Evolutionary conservation across 2,797 vertebrate genomes (phyloP).

Genomic region (Somateria mollissima): DNA sequence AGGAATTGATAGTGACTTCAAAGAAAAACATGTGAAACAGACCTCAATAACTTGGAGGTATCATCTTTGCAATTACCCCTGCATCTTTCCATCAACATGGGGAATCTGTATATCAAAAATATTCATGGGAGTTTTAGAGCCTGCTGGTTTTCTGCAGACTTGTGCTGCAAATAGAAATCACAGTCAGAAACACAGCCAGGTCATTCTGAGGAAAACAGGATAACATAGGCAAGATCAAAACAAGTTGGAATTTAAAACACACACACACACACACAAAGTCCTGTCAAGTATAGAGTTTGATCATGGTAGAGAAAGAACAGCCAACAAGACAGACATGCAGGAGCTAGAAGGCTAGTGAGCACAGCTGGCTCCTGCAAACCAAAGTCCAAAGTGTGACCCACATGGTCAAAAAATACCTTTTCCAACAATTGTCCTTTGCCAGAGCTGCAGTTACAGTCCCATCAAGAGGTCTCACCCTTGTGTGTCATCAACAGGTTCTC

Average conservation of each 20-base stretch:
- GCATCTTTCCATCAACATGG: not conserved
- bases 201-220: not conserved
- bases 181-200: not conserved
- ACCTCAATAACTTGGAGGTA: not conserved
- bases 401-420: not conserved
- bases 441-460: not conserved
- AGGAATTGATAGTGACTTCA: not conserved
- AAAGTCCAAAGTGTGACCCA: not conserved
- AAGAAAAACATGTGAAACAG: not conserved
- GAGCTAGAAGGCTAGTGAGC: not conserved
- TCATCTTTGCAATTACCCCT: not conserved
- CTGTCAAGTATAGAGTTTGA: not conserved
- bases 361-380: not conserved
- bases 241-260: not conserved
- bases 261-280: not conserved
- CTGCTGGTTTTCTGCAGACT: not conserved
- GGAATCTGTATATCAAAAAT: constrained; percentile 2
- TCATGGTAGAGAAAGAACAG: not conserved
- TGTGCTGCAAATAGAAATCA: not conserved
- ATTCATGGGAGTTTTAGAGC: not conserved
- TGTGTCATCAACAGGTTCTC: not conserved
- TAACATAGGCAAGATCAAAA: not conserved
- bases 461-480: not conserved
- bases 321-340: not conserved
- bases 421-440: not conserved